Evolutionary conservation across 2,888 invertebrate genomes (phyloP).

Genomic region (Chymomyza fuscimana): DNA sequence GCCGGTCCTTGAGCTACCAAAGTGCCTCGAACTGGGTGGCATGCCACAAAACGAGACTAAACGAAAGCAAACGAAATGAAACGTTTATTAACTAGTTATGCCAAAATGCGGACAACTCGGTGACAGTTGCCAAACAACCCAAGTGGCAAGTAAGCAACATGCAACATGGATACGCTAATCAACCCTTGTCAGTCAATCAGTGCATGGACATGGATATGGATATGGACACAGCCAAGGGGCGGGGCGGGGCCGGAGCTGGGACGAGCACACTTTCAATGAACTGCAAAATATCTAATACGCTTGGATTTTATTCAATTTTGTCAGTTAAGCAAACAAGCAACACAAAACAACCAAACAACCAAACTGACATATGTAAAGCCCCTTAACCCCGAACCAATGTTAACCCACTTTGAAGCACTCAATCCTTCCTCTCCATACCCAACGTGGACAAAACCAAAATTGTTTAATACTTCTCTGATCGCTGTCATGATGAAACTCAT

Average conservation of each 20-base stretch:
- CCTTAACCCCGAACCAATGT: neutral
- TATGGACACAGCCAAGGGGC: neutral
- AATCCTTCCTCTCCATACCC: conserved; percentile 7
- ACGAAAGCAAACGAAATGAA: neutral
- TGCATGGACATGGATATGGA: neutral
- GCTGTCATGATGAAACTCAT: conserved; percentile 53
- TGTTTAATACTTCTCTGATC: conserved; percentile 48
- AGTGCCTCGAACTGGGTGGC: conserved; percentile 2
- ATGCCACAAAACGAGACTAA: conserved; percentile 7
- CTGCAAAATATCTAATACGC: conserved; percentile 49
- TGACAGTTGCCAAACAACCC: conserved; percentile 42
- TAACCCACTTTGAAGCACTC: neutral
- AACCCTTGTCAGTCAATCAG: conserved; percentile 56
- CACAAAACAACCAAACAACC: neutral
- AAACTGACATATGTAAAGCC: conserved; percentile 24
- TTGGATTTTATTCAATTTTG: conserved; percentile 34
- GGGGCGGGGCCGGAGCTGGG: neutral
- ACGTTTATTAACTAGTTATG: conserved; percentile 43
- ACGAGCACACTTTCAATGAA: conserved; percentile 38
- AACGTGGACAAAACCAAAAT: conserved; percentile 21
- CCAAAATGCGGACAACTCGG: conserved; percentile 21
- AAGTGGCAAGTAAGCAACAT: conserved; percentile 8
- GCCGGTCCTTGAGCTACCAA: neutral
- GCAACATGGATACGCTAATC: conserved; percentile 30
- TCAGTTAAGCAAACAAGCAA: conserved; percentile 29